Percentiles rank a stretch among this genome's conserved stretches.
Evolutionary conservation across 1,140 invertebrate species (phyloP).

Genomic region (Penaeus vannamei): DNA sequence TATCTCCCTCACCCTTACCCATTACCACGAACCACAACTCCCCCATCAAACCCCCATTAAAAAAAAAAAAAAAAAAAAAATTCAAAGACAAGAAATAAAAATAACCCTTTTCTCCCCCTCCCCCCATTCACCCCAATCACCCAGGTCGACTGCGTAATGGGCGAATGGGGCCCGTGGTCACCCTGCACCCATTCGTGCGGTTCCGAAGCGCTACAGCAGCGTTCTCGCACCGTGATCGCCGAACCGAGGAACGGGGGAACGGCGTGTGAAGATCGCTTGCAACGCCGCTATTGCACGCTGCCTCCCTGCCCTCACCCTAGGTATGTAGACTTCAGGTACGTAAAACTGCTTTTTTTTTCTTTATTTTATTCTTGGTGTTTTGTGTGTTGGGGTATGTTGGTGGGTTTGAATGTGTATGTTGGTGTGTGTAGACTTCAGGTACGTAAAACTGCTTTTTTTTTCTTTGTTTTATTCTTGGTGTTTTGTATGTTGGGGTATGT

Average conservation of each 20-base stretch:
- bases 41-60: too few relatives aligned
- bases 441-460: too few relatives aligned
- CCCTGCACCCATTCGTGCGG: slow-evolving; percentile 67
- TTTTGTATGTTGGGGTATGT: too few relatives aligned
- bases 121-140: background rate
- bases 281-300: slow-evolving; percentile 57
- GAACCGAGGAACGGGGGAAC: slow-evolving; percentile 46
- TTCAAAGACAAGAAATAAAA: too few relatives aligned
- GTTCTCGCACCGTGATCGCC: slow-evolving; percentile 53
- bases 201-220: slow-evolving; percentile 64
- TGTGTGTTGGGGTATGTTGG: too few relatives aligned
- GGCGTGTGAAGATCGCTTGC: slow-evolving; percentile 52
- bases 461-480: too few relatives aligned
- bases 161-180: slow-evolving; percentile 67
- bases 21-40: too few relatives aligned
- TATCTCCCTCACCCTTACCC: too few relatives aligned
- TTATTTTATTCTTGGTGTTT: too few relatives aligned
- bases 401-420: background rate
- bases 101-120: background rate
- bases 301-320: slow-evolving; percentile 38
- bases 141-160: slow-evolving; percentile 66
- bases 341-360: background rate
- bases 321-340: background rate
- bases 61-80: too few relatives aligned
- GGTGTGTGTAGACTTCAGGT: background rate